Evolutionary conservation across 1,140 invertebrate species (phyloP).

Genomic region (Brachionus koreanus): DNA sequence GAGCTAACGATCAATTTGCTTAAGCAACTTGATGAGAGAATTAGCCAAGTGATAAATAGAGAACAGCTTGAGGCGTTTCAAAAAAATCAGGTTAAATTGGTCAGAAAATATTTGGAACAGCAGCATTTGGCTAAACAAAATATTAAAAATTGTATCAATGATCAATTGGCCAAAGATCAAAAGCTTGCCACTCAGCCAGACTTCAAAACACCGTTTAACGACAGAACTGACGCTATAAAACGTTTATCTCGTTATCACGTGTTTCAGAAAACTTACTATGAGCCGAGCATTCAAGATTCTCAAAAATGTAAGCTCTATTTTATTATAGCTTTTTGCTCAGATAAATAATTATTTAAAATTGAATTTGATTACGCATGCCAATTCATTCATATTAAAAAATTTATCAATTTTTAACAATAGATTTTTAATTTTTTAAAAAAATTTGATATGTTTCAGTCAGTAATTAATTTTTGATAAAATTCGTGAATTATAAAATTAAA

Average conservation of each 20-base stretch:
- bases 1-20: conserved; percentile 5
- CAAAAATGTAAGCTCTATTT: background rate
- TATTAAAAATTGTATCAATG: conserved; percentile 34
- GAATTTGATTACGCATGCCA: background rate
- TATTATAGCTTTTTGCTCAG: background rate
- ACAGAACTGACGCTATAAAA: conserved; percentile 31
- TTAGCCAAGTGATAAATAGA: background rate
- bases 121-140: conserved; percentile 23
- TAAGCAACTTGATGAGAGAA: conserved; percentile 3
- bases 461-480: too few species aligned
- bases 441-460: too few species aligned
- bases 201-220: background rate
- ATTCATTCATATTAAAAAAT: too few species aligned
- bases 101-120: conserved; percentile 33
- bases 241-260: conserved; percentile 34
- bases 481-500: too few species aligned
- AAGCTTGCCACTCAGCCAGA: conserved; percentile 17
- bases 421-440: too few species aligned
- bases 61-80: conserved; percentile 33
- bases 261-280: conserved; percentile 38
- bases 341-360: background rate
- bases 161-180: conserved; percentile 26
- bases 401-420: too few species aligned
- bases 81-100: conserved; percentile 29
- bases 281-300: background rate